Base-by-base conservation (phyloP, 1,140 invertebrate species). In the Megathymus violae region DNA sequence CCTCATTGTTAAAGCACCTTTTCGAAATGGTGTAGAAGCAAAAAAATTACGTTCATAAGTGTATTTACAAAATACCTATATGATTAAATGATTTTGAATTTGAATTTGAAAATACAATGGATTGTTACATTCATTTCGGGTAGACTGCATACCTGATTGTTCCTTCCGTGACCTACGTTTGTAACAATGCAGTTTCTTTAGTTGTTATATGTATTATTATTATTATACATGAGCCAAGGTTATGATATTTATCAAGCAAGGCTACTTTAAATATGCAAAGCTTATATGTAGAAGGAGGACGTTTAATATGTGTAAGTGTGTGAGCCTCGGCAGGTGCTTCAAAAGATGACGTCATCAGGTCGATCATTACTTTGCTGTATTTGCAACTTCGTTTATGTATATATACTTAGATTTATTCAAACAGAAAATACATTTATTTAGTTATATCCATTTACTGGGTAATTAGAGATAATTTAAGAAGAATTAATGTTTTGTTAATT, bases 231-330 rank as follows among this genome's bases (percentile, higher is more conserved):
- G 6, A 9, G 4, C 15, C 14, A 36, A 34, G 27, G 27, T 13
- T 10, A 9, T 48, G 46, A 11, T 48, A 16, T 5, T 22, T 31
- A 48, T 15, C 13, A 25, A 36, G 22, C 34, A 36, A 54, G 19
- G 38, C 19, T 54, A 16, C 38, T 41, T 54, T 54, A 54, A 54
- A 41, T 54, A 54, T 54, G 51, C 51, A 54, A 41, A 43, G 27
- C 51, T 43, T 25, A 41, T 41, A 54, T 52, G 34, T 36, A 5
- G 0, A 15, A 15, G 17, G 38, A 19, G 25, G 11, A 13, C 17
- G 10, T 25, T 15, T 10, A 50, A 31, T 38, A 34, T 41, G 51
- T 54, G 51, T 41, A 38, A 36, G 7, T 54, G 5, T 41, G 51
- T 15, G 48, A 51, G 19, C 13, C n/a, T 27, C 40, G 11, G 19